phyloP scores from a whole-genome alignment of 2,797 vertebrate genomes.

The Amazona ochrocephala region DNA sequence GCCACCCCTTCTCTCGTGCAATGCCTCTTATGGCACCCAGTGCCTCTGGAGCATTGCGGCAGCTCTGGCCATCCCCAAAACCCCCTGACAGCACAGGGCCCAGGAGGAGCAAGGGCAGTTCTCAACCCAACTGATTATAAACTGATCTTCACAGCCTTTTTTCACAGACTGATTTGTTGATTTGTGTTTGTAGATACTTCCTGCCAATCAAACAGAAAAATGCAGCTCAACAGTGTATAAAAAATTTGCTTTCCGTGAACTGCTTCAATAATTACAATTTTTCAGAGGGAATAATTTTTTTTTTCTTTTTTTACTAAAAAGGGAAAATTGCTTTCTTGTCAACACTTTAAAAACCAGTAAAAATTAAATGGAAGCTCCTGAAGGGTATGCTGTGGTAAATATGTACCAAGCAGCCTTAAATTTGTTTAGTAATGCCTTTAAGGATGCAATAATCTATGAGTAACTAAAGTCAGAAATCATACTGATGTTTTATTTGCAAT shows the following conservation, averaged over 20 bases:
- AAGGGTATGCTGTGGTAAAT: not conserved
- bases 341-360: not conserved
- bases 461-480: not conserved
- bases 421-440: not conserved
- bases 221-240: not conserved
- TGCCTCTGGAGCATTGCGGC: not conserved
- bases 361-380: not conserved
- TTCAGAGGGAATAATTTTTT: not conserved
- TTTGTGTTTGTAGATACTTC: not conserved
- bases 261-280: not conserved
- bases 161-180: not conserved
- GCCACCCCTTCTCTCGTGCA: not conserved
- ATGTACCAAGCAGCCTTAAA: not conserved
- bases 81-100: rapidly evolving
- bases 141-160: not conserved
- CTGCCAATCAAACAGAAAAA: not conserved
- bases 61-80: not conserved
- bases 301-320: not conserved
- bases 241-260: not conserved
- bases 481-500: not conserved
- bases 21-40: not conserved
- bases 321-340: not conserved
- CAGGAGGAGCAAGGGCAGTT: not conserved
- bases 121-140: not conserved
- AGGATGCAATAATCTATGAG: not conserved